Percentiles rank a stretch among this genome's conserved stretches.
Conservation (phyloP, 2,888 invertebrate genomes). For the Folsomia candida region DNA sequence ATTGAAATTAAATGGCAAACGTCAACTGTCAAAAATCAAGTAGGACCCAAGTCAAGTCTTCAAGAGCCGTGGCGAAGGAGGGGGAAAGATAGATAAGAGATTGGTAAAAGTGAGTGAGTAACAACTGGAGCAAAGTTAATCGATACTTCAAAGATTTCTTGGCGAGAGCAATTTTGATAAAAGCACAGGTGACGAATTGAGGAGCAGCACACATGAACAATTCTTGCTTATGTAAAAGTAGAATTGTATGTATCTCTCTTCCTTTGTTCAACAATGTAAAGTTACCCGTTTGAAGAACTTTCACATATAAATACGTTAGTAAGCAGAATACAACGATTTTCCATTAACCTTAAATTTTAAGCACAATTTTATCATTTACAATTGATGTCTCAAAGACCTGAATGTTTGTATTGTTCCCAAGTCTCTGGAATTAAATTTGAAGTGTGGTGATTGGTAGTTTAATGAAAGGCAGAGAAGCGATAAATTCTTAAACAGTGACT, state of each 20-base stretch:
- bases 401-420: background rate
- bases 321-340: no score
- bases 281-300: no score
- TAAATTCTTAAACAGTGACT: background rate
- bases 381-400: no score
- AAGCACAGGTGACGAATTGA: background rate
- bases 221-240: background rate
- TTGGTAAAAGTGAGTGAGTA: background rate
- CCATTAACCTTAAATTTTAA: no score
- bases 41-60: background rate
- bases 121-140: background rate
- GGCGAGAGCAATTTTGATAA: background rate
- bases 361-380: no score
- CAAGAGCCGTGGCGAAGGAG: background rate
- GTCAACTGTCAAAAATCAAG: constrained; percentile 11
- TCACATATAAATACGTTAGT: no score
- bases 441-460: background rate
- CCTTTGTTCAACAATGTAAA: no score
- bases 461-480: background rate
- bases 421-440: background rate
- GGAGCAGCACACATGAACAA: background rate
- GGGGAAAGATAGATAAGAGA: constrained; percentile 1
- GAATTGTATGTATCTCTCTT: no score
- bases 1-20: constrained; percentile 6
- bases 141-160: background rate